These are phyloP conservation scores for Choloepus hoffmanni DNA, from an alignment of 2,113 vertebrate species.

Conservation along the genomic window DNA sequence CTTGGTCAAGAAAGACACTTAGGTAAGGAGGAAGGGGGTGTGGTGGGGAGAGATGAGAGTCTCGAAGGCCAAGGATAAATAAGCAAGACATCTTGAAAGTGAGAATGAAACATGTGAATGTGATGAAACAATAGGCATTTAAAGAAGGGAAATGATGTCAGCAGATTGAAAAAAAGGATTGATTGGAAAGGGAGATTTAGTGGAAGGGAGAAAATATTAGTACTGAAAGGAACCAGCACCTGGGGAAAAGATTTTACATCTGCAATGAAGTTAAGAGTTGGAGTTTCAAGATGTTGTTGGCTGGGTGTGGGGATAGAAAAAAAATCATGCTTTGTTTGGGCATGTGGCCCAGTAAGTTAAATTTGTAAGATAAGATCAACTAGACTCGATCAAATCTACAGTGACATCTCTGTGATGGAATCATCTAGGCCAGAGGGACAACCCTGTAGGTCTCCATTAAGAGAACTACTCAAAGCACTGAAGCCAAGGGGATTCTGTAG, in stretches of 20 bases:
- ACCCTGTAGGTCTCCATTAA: not conserved
- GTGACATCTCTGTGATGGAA: not conserved
- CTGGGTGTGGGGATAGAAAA: constrained; percentile 47
- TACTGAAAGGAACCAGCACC: constrained; percentile 9
- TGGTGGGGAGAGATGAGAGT: not conserved
- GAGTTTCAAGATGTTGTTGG: constrained; percentile 53
- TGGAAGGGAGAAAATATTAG: not conserved
- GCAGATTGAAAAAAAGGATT: not conserved
- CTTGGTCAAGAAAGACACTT: not conserved
- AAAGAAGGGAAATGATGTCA: constrained; percentile 11
- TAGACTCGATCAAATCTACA: constrained; percentile 5
- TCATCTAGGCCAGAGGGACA: not conserved
- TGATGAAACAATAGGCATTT: constrained; percentile 50
- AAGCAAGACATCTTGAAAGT: constrained; percentile 27
- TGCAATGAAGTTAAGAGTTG: not conserved
- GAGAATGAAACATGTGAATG: constrained; percentile 58
- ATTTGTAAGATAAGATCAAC: constrained; percentile 32
- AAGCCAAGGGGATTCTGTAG: not conserved
- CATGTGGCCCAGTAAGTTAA: constrained; percentile 41
- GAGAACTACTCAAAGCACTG: not conserved
- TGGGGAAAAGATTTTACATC: constrained; percentile 34
- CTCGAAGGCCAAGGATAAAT: constrained; percentile 19
- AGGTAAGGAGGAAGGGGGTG: not conserved
- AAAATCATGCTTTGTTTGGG: constrained; percentile 67
- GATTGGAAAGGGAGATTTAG: not conserved